Evolutionary conservation across 2,113 vertebrate species (phyloP), one percentile per base, ranked within the genome.

Genomic region (Peromyscus maniculatus): DNA sequence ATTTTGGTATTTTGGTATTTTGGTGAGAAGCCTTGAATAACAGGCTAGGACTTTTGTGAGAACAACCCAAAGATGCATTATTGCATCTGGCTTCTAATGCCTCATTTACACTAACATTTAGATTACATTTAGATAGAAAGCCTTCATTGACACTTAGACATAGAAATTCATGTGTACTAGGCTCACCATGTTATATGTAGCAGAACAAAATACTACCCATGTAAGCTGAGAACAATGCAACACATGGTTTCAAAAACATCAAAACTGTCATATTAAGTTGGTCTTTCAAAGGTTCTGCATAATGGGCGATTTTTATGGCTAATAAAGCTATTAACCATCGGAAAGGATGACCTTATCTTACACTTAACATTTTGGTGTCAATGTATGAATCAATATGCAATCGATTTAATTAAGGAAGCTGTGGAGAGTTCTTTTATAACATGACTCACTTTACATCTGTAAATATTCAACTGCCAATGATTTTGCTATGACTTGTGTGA

Each of bases 381-480:
- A 91, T 88, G 9, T 87, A 62, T 93, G 93, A 89, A 69, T 97
- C 87, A 84, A 91, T 91, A 72, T 69, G 46, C 43, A 96, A 93
- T 92, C 93, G 87, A 95, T 95, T 97, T 96, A 93, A 92, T 89
- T 97, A 95, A 91, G 39, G 82, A 79, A 90, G 74, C 67, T 97
- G 49, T 26, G 83, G 78, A 59, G 33, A 91, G 46, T 91, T 89
- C 83, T 94, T 93, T 95, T 52, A 97, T 33, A 91, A 94, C 22
- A 83, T 74, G 52, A 96, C 39, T 91, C 71, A 91, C 28, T 97
- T 97, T 94, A 83, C 62, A 79, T 95, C 91, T 97, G 87, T 93
- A 97, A 97, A 94, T 98, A 97, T 90, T 96, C 95, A 95, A 74
- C 33, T 90, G 87, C 46, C 78, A 96, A 94, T 72, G 94, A 77